These are phyloP conservation scores for Tupiocoris notatus DNA, from an alignment of 2,888 invertebrate species.

Conservation along the genomic window DNA sequence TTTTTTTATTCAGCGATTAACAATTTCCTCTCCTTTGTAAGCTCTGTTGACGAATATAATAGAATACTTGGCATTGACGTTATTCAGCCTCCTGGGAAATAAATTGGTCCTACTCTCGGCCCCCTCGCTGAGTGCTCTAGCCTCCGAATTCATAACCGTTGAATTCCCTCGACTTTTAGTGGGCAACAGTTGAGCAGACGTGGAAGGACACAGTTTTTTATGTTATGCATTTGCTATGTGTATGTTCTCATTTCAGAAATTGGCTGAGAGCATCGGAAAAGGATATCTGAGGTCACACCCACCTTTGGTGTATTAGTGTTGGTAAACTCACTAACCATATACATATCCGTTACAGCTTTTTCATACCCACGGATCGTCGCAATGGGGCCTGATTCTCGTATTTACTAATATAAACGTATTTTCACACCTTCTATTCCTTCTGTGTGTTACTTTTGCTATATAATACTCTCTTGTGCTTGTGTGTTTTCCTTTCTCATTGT, in stretches of 20 bases:
- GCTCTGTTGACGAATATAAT: too few relatives aligned
- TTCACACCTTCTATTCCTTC: slow-evolving; percentile 46
- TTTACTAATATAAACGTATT: slow-evolving; percentile 48
- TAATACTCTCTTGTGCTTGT: slow-evolving; percentile 48
- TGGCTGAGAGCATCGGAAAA: slow-evolving; percentile 43
- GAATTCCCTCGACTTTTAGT: too few relatives aligned
- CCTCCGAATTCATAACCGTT: too few relatives aligned
- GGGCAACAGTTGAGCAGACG: too few relatives aligned
- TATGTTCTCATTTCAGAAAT: slow-evolving; percentile 48
- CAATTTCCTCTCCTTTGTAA: too few relatives aligned
- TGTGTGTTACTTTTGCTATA: slow-evolving; percentile 46
- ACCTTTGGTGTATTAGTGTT: slow-evolving; percentile 48
- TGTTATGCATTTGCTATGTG: slow-evolving; percentile 48
- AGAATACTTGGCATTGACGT: too few relatives aligned
- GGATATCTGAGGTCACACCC: slow-evolving; percentile 47
- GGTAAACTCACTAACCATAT: slow-evolving; percentile 49
- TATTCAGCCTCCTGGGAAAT: too few relatives aligned
- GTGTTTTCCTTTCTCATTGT: slow-evolving; percentile 48
- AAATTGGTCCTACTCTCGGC: too few relatives aligned
- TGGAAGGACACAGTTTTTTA: slow-evolving; percentile 43
- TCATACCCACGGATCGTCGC: slow-evolving; percentile 49
- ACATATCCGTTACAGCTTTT: slow-evolving; percentile 48
- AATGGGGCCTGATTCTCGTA: slow-evolving; percentile 49
- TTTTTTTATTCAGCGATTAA: too few relatives aligned
- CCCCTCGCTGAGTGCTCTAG: too few relatives aligned